Evolutionary conservation across 2,113 vertebrate species (phyloP).

Genomic region (Ivindomyrus marchei): DNA sequence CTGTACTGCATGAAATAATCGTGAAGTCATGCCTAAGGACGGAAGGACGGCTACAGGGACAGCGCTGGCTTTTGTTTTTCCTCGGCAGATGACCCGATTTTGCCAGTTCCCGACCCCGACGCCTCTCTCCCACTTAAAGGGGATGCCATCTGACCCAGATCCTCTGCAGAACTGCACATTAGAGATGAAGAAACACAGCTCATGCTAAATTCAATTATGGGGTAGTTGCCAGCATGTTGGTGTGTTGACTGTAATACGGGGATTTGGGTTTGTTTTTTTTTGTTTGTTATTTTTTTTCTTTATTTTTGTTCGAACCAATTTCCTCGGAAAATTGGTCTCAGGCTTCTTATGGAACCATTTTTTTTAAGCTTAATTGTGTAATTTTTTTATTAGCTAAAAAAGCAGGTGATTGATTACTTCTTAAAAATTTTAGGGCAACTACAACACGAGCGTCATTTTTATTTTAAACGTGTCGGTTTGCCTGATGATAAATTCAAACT

Average conservation of each 20-base stretch:
- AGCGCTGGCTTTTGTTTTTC: conserved; percentile 19
- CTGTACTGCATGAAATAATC: conserved; percentile 26
- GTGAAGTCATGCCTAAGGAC: conserved; percentile 21
- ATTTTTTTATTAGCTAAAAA: background rate
- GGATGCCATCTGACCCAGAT: conserved; percentile 29
- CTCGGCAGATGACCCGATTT: conserved; percentile 4
- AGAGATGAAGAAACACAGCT: conserved; percentile 34
- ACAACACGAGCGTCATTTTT: background rate
- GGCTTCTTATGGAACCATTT: background rate
- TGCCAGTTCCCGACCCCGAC: background rate
- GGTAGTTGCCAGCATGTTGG: conserved; percentile 22
- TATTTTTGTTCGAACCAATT: background rate
- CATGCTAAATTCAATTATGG: conserved; percentile 36
- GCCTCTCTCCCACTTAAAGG: conserved; percentile 4
- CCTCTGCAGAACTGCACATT: conserved; percentile 29
- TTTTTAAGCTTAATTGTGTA: background rate
- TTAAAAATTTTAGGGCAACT: background rate
- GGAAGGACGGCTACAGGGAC: background rate
- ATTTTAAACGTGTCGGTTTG: background rate
- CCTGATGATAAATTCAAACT: background rate
- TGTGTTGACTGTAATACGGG: background rate
- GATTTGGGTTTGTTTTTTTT: background rate
- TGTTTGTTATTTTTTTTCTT: background rate
- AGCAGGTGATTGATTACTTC: background rate
- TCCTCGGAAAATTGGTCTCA: background rate